These are phyloP conservation scores for Sprattus sprattus DNA, from an alignment of 2,113 vertebrate genomes.

Conservation along the genomic window DNA sequence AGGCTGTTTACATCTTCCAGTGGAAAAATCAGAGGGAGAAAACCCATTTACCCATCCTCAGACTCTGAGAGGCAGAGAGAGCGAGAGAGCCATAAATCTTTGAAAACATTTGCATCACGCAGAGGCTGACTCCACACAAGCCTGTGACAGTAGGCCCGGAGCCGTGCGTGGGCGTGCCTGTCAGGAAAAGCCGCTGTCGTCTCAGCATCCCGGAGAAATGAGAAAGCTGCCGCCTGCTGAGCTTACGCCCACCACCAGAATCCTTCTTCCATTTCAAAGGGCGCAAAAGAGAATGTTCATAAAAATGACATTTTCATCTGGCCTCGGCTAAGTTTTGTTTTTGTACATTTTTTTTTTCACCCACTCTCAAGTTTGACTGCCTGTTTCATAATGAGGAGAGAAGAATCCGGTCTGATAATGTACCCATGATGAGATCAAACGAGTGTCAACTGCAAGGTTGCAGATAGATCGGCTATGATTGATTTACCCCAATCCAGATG, in stretches of 20 bases:
- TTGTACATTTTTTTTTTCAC: constrained; percentile 30
- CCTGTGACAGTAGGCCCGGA: constrained; percentile 49
- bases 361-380: constrained; percentile 33
- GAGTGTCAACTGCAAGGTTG: background rate
- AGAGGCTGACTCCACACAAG: constrained; percentile 42
- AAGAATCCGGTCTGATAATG: background rate
- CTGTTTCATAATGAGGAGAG: background rate
- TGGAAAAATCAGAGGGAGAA: background rate
- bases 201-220: constrained; percentile 57
- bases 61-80: background rate
- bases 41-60: constrained; percentile 3
- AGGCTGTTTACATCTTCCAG: background rate
- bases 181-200: constrained; percentile 55
- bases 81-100: constrained; percentile 6
- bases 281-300: constrained; percentile 38
- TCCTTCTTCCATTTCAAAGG: constrained; percentile 58
- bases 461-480: no score
- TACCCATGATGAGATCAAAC: background rate
- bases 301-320: constrained; percentile 57
- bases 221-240: constrained; percentile 55
- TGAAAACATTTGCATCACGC: constrained; percentile 41
- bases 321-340: constrained; percentile 47
- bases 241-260: constrained; percentile 57
- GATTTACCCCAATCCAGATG: background rate
- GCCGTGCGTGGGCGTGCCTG: constrained; percentile 55